phyloP scores from a whole-genome alignment of 2,888 invertebrate species.

The Leucozona laternaria region DNA sequence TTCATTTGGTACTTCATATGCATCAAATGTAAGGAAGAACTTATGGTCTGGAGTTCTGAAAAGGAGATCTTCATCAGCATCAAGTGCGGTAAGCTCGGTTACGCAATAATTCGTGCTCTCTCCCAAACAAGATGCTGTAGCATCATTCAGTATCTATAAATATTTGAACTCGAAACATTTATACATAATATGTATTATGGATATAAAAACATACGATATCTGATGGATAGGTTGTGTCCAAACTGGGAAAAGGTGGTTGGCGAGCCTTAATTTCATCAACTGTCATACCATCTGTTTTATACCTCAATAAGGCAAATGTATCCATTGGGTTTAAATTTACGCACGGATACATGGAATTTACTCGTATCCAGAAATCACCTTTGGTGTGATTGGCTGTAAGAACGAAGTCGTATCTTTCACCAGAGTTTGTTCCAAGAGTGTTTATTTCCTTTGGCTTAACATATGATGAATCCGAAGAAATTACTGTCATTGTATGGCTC shows the following conservation, averaged over 20 bases:
- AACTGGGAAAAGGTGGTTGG: constrained; percentile 62
- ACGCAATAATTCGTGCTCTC: constrained; percentile 69
- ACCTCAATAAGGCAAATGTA: constrained; percentile 77
- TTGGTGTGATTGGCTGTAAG: constrained; percentile 82
- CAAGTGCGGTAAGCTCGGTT: constrained; percentile 64
- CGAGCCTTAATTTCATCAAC: constrained; percentile 1
- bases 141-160: constrained; percentile 76
- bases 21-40: constrained; percentile 77
- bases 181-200: not conserved
- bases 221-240: constrained; percentile 44
- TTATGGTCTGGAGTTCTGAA: constrained; percentile 75
- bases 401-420: constrained; percentile 85
- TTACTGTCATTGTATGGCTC: constrained; percentile 79
- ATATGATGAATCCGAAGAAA: constrained; percentile 81
- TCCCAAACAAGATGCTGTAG: constrained; percentile 75
- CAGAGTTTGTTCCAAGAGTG: constrained; percentile 80
- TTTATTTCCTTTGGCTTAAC: constrained; percentile 78
- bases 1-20: constrained; percentile 74
- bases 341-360: constrained; percentile 77
- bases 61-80: constrained; percentile 69
- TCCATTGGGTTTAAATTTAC: constrained; percentile 66
- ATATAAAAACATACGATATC: constrained; percentile 8
- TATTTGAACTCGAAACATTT: not conserved
- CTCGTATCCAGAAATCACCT: constrained; percentile 78
- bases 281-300: constrained; percentile 53